Conservation (phyloP, 2,888 invertebrate species). For the Galerucella calmariensis region DNA sequence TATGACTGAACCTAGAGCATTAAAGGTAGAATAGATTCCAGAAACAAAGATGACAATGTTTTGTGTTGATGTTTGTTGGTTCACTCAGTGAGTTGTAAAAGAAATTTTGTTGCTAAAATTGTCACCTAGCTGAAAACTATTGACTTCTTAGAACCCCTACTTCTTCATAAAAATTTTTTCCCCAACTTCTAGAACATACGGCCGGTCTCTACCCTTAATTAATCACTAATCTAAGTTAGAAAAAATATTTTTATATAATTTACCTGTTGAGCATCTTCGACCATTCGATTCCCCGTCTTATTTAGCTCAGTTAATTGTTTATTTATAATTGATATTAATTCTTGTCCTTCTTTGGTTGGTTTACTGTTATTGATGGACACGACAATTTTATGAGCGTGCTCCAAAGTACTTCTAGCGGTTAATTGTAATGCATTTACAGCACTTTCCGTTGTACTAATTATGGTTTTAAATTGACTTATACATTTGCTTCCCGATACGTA, state of each 20-base stretch:
- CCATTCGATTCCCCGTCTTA: neutral
- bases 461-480: constrained; percentile 59
- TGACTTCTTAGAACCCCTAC: too few species aligned
- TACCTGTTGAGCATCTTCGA: constrained; percentile 17
- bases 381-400: constrained; percentile 60
- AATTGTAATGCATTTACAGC: constrained; percentile 59
- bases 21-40: too few species aligned
- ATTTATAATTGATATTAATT: constrained; percentile 21
- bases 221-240: too few species aligned
- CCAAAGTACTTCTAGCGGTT: constrained; percentile 58
- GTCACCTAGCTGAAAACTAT: too few species aligned
- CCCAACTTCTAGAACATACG: too few species aligned
- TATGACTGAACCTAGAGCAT: too few species aligned
- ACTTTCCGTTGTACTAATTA: constrained; percentile 60
- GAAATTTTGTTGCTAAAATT: too few species aligned
- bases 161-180: too few species aligned
- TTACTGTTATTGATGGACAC: constrained; percentile 42
- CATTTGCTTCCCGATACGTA: constrained; percentile 62
- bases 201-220: too few species aligned
- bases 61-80: too few species aligned
- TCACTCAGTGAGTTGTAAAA: too few species aligned
- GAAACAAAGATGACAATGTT: too few species aligned
- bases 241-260: neutral
- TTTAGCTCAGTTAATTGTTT: constrained; percentile 19
- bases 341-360: constrained; percentile 24